Conservation (phyloP, 2,113 vertebrate genomes). For the Tragelaphus strepsiceros region DNA sequence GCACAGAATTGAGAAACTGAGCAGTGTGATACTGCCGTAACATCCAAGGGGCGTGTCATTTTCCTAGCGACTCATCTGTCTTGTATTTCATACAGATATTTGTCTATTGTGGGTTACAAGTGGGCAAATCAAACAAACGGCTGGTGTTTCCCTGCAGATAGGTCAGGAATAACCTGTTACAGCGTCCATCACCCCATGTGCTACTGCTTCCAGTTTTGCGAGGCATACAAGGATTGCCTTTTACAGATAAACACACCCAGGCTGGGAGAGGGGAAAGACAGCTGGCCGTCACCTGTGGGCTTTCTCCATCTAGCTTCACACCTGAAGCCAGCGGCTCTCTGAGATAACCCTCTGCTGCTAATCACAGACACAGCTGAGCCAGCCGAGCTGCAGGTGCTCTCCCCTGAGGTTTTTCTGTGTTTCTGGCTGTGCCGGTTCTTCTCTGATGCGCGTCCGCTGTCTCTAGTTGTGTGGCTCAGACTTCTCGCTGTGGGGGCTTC, state of each 20-base stretch:
- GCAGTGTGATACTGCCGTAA: too few species aligned
- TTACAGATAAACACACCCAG: not conserved
- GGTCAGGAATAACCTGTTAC: not conserved
- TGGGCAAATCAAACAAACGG: too few species aligned
- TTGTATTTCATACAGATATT: not conserved
- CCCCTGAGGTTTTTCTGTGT: not conserved
- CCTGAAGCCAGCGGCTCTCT: not conserved
- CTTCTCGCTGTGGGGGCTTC: rapidly evolving
- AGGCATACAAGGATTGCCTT: not conserved
- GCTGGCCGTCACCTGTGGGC: not conserved
- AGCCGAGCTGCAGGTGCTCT: not conserved
- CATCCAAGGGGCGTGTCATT: not conserved
- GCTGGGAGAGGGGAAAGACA: not conserved
- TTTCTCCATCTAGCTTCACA: not conserved
- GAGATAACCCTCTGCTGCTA: not conserved
- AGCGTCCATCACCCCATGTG: not conserved
- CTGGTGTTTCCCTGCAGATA: not conserved
- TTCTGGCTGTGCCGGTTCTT: not conserved
- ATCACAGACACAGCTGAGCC: not conserved
- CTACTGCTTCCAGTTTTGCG: not conserved
- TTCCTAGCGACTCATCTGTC: not conserved
- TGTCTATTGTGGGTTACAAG: not conserved
- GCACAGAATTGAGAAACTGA: not conserved
- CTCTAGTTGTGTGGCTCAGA: not conserved
- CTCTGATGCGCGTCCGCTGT: rapidly evolving